Base-by-base conservation (phyloP, 1,140 invertebrate species). In the Pogonognathellus flavescens region DNA sequence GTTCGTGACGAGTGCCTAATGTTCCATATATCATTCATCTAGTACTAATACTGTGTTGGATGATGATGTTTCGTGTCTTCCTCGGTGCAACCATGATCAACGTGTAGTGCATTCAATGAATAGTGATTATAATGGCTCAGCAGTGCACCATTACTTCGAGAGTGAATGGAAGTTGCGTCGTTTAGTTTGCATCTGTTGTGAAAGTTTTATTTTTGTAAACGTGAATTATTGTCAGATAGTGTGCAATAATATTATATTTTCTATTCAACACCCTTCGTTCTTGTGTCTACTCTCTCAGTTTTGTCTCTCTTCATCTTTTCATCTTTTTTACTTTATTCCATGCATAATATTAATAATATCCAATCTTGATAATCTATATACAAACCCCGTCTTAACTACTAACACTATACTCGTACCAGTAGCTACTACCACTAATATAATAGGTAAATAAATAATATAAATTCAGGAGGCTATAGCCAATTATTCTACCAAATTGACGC, bases 151-250 rank as follows among this genome's bases (percentile, higher is more conserved):
- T 81, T 81, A 57, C 70, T 76, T 76, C 70, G 50, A 81, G 80
- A 81, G 80, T 81, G 80, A 81, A 81, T 81, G 80, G 80, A 81
- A 50, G 31, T 57, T 60, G n/a, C 59, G 22, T 84, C 83, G 70
- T 84, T 84, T 84, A 84, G 31, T 84, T 41, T 60, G 70, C 83
- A 57, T 84, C 49, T 80, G 83, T 84, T 84, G 83, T 84, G 83
- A 84, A 84, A 84, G 83, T 84, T 84, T 84, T 84, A 80, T 84
- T 84, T 84, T 76, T 84, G 70, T 76, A 80, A 84, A 82, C n/a
- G 81, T 84, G 83, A 84, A 70, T 84, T 80, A 84, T 84, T 84
- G 72, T 84, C 83, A 59, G 70, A 82, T 82, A 82, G 81, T 82
- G 81, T 82, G 81, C 81, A 82, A 82, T 82, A 82, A 82, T 82